Base-by-base conservation (phyloP, 2,797 vertebrate genomes). In the Pseudomugil tenellus region DNA sequence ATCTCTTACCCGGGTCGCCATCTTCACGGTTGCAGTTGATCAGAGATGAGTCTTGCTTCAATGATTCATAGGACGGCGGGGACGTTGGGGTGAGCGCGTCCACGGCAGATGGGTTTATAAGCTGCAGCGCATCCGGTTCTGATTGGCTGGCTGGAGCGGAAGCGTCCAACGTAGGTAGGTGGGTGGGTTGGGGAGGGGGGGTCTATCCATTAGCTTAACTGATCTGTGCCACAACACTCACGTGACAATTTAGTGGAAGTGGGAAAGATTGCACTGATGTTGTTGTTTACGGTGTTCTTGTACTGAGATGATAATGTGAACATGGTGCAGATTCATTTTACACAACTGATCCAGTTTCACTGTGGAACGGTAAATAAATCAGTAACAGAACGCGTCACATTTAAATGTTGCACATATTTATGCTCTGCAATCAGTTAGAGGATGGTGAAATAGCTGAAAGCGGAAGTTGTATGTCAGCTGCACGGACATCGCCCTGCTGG, bases 1-100 rank as follows among this genome's bases (percentile, higher is more conserved):
- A 23, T 12, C 6, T 85, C 92, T 93, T 94, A 94, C 94, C 92
- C 92, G 91, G 81, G 92, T 65, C 87, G 94, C 90, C 94, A 94
- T 94, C 87, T 90, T 93, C 84, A 65, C 84, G 77, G 79, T 85
- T 67, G 76, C 52, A 64, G 80, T 61, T 43, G 74, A 65, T 72
- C 61, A 62, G 67, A 34, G 76, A 67, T 73, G 84, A 64, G 63
- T 80, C 59, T 83, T 68, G 49, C 84, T 46, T 76, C 70, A 29
- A 1, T 21, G 63, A 41, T 28, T 63, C 77, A 25, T 3, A 79
- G 67, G 81, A 87, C 80, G 16, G 82, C 23, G 62, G 74, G 66
- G 78, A 78, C 63, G 16, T 63, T 34, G 74, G 63, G 60, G 72
- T 7, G 67, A 66, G 35, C 48, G 57, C 37, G 52, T 58, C 52